Percentiles rank a stretch among this genome's conserved stretches.
These are phyloP conservation scores for Hartigia nigra DNA, from an alignment of 2,888 invertebrate species.

Conservation along the genomic window DNA sequence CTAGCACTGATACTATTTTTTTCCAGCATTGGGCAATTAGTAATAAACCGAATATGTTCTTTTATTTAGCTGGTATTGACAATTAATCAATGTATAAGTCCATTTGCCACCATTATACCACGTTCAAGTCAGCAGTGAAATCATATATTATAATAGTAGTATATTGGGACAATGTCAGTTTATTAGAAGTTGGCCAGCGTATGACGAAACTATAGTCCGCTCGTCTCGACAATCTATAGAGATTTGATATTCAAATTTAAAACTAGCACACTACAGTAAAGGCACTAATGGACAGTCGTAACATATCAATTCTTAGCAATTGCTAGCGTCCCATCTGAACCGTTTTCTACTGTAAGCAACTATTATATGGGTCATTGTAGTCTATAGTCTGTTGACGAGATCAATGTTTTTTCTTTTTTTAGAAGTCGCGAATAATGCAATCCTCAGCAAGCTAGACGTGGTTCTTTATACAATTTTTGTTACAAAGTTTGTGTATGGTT, in stretches of 20 bases:
- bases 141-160: background rate
- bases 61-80: background rate
- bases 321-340: too few species aligned
- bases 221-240: background rate
- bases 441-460: too few species aligned
- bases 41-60: background rate
- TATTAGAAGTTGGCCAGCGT: background rate
- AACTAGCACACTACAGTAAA: too few species aligned
- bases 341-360: too few species aligned
- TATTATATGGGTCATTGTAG: too few species aligned
- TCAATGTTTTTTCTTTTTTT: too few species aligned
- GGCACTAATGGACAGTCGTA: too few species aligned
- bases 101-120: background rate
- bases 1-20: background rate
- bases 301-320: too few species aligned
- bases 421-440: too few species aligned
- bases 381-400: too few species aligned
- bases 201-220: background rate
- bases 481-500: too few species aligned
- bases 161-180: background rate
- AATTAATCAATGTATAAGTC: background rate
- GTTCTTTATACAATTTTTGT: too few species aligned
- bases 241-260: background rate
- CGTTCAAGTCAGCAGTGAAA: background rate
- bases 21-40: background rate